phyloP scores from a whole-genome alignment of 2,113 vertebrate species.

The Benitochromis conjunctus region DNA sequence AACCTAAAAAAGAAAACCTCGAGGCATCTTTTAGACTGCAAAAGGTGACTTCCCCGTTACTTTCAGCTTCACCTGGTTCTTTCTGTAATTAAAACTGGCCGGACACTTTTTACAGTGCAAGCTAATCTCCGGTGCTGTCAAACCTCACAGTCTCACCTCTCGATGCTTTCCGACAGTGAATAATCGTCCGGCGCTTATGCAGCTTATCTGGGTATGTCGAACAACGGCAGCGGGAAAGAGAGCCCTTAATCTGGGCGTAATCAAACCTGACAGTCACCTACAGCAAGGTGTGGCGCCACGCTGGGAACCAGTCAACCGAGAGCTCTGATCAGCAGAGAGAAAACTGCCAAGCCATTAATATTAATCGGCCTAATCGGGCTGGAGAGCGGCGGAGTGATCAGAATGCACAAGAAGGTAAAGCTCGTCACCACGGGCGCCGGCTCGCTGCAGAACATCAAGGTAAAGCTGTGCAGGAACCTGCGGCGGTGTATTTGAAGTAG shows the following conservation, averaged over 20 bases:
- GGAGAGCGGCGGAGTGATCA: slow-evolving; percentile 36
- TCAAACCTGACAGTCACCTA: slow-evolving; percentile 73
- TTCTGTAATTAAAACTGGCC: background rate
- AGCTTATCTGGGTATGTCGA: slow-evolving; percentile 34
- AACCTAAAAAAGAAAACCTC: background rate
- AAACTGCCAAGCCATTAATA: slow-evolving; percentile 62
- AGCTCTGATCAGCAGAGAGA: slow-evolving; percentile 56
- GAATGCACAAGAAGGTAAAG: slow-evolving; percentile 23
- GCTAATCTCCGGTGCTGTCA: background rate
- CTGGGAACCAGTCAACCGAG: slow-evolving; percentile 50
- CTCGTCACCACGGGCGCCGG: background rate
- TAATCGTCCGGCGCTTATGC: slow-evolving; percentile 27
- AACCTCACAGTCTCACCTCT: slow-evolving; percentile 13
- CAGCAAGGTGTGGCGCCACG: slow-evolving; percentile 73
- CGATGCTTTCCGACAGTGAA: slow-evolving; percentile 32
- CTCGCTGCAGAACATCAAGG: slow-evolving; percentile 41
- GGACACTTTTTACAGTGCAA: slow-evolving; percentile 1
- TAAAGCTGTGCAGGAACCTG: slow-evolving; percentile 25
- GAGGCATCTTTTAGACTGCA: background rate
- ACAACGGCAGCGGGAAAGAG: slow-evolving; percentile 30
- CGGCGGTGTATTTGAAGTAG: slow-evolving; percentile 51
- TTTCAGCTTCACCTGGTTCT: background rate
- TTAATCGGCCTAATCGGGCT: slow-evolving; percentile 63
- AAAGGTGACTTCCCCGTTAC: background rate
- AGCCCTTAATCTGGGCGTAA: slow-evolving; percentile 67